Percentiles rank a stretch among this genome's conserved stretches.
Conservation (phyloP, 2,888 invertebrate genomes). For the Carterocephalus palaemon region DNA sequence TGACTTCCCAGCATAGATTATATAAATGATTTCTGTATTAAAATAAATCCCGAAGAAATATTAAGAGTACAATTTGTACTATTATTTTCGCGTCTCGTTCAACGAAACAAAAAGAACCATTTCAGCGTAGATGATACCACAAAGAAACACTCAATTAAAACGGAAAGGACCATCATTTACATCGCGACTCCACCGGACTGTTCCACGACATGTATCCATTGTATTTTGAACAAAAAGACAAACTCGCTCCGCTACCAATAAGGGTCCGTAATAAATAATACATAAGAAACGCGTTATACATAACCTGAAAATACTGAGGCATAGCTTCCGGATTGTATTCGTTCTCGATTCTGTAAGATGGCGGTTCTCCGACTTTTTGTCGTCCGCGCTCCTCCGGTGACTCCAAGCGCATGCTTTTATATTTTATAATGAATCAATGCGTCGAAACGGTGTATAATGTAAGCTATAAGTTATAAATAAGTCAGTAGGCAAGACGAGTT, state of each 20-base stretch:
- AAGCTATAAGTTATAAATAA: constrained; percentile 37
- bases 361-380: constrained; percentile 39
- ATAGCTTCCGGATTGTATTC: constrained; percentile 57
- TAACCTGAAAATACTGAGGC: constrained; percentile 67
- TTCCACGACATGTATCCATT: constrained; percentile 36
- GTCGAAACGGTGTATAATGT: constrained; percentile 32
- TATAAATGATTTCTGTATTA: constrained; percentile 75
- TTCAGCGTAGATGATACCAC: constrained; percentile 19
- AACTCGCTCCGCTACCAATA: constrained; percentile 39
- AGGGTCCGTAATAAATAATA: constrained; percentile 43
- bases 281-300: constrained; percentile 40
- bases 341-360: constrained; percentile 45
- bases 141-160: constrained; percentile 39
- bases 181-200: constrained; percentile 34
- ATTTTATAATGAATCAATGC: constrained; percentile 41
- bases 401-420: constrained; percentile 46
- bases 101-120: constrained; percentile 2
- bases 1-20: no score
- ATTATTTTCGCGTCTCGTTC: no score
- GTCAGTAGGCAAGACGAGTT: constrained; percentile 36
- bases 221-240: constrained; percentile 42
- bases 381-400: constrained; percentile 36
- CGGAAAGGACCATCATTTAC: constrained; percentile 36
- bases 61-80: no score
- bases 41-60: no score